A percentile compares a stretch with the other conserved stretches of the same genome.
Conservation (phyloP, 2,113 vertebrate species). For the Shinisaurus crocodilurus region DNA sequence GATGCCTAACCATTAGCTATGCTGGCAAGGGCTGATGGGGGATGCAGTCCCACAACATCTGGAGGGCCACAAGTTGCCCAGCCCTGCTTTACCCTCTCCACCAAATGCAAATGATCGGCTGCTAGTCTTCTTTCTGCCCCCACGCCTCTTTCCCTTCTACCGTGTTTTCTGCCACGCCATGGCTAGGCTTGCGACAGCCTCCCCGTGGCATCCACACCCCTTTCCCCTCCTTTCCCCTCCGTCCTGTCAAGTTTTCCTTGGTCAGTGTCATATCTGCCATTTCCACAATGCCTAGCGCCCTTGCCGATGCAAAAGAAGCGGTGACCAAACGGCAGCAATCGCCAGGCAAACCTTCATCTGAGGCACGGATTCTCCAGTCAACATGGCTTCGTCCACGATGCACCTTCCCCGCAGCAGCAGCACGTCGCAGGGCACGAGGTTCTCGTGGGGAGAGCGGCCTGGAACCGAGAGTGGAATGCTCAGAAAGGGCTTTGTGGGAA, state of each 20-base stretch:
- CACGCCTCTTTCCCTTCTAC: not conserved
- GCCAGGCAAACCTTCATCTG: constrained; percentile 90
- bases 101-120: not conserved
- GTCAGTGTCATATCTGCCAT: not conserved
- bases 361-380: constrained; percentile 95
- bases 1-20: too few relatives aligned
- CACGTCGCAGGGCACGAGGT: constrained; percentile 93
- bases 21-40: too few relatives aligned
- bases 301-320: not conserved
- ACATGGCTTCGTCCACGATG: constrained; percentile 96
- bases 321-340: not conserved
- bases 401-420: constrained; percentile 91
- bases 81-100: not conserved
- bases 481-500: not conserved
- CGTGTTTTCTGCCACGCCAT: not conserved
- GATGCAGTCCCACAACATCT: too few relatives aligned
- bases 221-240: not conserved
- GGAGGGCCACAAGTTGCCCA: too few relatives aligned
- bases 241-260: not conserved
- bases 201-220: not conserved
- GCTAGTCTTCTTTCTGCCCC: not conserved
- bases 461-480: not conserved
- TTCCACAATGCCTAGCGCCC: not conserved
- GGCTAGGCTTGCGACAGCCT: not conserved
- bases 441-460: constrained; percentile 95